These are phyloP conservation scores for Pseudolycoriella hygida DNA, from an alignment of 2,888 invertebrate species.

Conservation along the genomic window DNA sequence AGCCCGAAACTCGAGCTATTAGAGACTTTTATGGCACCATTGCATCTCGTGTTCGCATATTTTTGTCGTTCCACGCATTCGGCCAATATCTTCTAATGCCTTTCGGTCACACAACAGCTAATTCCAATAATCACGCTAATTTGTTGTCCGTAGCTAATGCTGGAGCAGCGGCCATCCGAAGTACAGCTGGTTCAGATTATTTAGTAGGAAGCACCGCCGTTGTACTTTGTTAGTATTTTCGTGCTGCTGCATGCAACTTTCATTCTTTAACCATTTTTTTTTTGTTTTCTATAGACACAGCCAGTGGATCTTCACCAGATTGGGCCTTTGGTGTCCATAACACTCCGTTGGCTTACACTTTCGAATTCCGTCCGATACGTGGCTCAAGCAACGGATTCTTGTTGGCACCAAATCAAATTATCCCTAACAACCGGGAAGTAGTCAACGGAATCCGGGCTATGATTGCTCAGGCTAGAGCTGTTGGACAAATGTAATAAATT, in stretches of 20 bases:
- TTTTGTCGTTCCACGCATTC: constrained; percentile 44
- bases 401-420: constrained; percentile 44
- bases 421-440: constrained; percentile 39
- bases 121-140: constrained; percentile 30
- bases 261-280: no score
- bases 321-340: no score
- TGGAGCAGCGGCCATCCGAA: constrained; percentile 19
- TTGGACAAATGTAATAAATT: no score
- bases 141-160: constrained; percentile 10
- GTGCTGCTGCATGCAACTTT: no score
- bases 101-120: constrained; percentile 32
- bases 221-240: constrained; percentile 31
- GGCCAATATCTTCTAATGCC: constrained; percentile 42
- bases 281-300: no score
- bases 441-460: constrained; percentile 34
- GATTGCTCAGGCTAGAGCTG: constrained; percentile 27
- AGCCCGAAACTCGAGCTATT: constrained; percentile 33
- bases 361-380: no score
- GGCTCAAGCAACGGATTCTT: constrained; percentile 36
- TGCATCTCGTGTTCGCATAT: constrained; percentile 30
- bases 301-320: no score
- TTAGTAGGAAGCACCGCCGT: constrained; percentile 39
- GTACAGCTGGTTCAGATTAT: constrained; percentile 40
- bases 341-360: no score
- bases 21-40: constrained; percentile 30